Base-by-base conservation (phyloP, 2,113 vertebrate genomes). In the Oryzias woworae region DNA sequence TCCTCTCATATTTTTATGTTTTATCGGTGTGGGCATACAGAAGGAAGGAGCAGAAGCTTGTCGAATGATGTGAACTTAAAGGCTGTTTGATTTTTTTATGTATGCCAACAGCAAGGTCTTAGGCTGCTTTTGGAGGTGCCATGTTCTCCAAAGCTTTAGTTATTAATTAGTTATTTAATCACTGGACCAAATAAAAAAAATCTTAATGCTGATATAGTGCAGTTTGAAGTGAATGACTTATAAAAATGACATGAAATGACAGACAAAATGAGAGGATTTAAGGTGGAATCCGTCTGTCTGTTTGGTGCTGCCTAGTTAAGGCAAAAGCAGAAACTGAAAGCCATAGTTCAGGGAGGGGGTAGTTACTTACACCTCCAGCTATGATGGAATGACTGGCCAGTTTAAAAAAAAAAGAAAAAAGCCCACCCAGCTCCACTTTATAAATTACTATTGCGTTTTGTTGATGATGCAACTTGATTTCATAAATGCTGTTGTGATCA, bases 381-480 rank as follows among this genome's bases (percentile, higher is more conserved):
- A 12, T 36, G 36, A 36, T 36, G 36, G 36, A 36, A 36, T 13
- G 17, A 56, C 67, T 20, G 60, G 62, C 60, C 58, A 65, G 79
- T 65, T 68, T 53, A 52, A 59, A 43, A 52, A 65, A 48, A 54
- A 43, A 50, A 66, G 16, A 66, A 20, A 50, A 53, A 54, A 23
- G 4, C 50, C 73, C 14, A 18, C 28, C 54, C 77, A 71, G 61
- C 63, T 81, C 15, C 22, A 58, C 73, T 69, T 58, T 55, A 48
- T 71, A 23, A 77, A 53, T 53, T 44, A 47, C 61, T 50, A 18
- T 60, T 42, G 49, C 61, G n/a, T 42, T 59, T 58, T 73, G 3
- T 62, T 55, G 69, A 85, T 83, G 85, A 89, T 91, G 85, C 84
- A 10, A 57, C 63, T 74, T 84, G 63, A 86, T 88, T 73, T 84